Conservation (phyloP, 2,888 invertebrate genomes). For the Synanthedon andrenaeformis region DNA sequence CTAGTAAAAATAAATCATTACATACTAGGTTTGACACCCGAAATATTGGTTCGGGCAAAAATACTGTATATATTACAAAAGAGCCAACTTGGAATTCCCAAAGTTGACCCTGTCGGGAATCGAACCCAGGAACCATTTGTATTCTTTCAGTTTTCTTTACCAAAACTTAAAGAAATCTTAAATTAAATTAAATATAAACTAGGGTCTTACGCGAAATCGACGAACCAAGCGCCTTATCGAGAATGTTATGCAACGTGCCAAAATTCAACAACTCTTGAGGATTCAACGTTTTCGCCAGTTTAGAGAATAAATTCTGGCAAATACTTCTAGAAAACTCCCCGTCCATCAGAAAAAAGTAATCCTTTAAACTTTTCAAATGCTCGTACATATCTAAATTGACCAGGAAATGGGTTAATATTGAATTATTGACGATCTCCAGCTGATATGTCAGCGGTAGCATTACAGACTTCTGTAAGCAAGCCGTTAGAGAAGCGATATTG, state of each 20-base stretch:
- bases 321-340: constrained; percentile 83
- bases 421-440: constrained; percentile 77
- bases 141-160: background rate
- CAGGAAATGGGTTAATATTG: constrained; percentile 77
- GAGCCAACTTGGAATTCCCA: no score
- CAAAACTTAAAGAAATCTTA: background rate
- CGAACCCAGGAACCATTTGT: no score
- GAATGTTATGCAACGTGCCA: constrained; percentile 75
- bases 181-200: background rate
- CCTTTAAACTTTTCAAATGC: constrained; percentile 79
- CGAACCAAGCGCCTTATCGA: constrained; percentile 76
- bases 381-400: constrained; percentile 75
- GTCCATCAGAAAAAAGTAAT: constrained; percentile 83
- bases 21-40: no score
- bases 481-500: constrained; percentile 63
- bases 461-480: constrained; percentile 76
- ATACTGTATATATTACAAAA: no score
- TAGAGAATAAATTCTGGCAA: constrained; percentile 76
- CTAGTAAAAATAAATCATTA: no score
- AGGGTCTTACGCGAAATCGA: constrained; percentile 70
- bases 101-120: no score
- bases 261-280: constrained; percentile 78
- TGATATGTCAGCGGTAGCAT: constrained; percentile 77
- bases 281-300: constrained; percentile 73
- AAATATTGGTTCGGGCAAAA: no score